Conservation (phyloP, 2,113 vertebrate species). For the Prunella fulvescens region DNA sequence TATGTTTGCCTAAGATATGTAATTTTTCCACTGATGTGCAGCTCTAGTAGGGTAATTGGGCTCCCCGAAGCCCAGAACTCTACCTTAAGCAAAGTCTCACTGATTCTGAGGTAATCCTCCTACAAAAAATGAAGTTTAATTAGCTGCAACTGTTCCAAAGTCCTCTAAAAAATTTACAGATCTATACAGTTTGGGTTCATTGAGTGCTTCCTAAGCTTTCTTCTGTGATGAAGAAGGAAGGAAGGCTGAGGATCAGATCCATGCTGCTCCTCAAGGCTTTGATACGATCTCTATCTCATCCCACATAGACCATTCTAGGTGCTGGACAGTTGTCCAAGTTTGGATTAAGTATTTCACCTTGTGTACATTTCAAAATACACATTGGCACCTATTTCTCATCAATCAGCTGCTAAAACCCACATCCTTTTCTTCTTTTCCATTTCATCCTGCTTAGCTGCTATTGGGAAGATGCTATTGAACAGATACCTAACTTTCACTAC, state of each 20-base stretch:
- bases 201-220: neutral
- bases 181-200: neutral
- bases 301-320: neutral
- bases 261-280: neutral
- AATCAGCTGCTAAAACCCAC: neutral
- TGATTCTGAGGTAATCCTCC: neutral
- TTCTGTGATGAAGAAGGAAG: neutral
- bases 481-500: neutral
- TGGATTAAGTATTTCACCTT: neutral
- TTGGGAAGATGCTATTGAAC: neutral
- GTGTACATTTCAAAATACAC: neutral
- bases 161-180: neutral
- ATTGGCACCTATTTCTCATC: neutral
- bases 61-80: neutral
- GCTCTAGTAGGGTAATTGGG: neutral
- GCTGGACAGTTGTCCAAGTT: neutral
- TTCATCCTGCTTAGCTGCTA: neutral
- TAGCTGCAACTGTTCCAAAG: neutral
- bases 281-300: neutral
- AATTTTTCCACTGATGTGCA: neutral
- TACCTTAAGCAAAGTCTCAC: neutral
- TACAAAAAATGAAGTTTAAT: neutral
- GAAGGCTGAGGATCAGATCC: neutral
- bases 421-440: neutral
- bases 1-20: neutral